Evolutionary conservation across 2,888 invertebrate genomes (phyloP), one percentile per base, ranked within the genome.

Genomic region (Pollenia amentaria): DNA sequence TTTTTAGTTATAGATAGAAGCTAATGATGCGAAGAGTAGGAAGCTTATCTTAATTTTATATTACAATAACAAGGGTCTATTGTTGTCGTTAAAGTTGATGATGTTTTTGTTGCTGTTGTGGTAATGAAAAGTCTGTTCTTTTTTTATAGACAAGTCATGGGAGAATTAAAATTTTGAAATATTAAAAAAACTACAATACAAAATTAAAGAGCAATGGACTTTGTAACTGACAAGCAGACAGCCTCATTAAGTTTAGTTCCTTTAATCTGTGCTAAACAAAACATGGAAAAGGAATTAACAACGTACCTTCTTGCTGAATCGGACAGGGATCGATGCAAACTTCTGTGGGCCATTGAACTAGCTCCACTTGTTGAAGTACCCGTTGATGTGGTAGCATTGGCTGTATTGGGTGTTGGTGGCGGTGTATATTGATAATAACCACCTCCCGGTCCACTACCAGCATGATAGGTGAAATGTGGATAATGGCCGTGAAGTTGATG

Each of bases 291-390:
- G 18, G 2, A 18, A n/a, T n/a, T n/a, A 12, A 51, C 7, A 69
- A 89, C 91, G 91, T 90, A 93, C 93, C 93, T 93, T 93, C 93
- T 90, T 65, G 92, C 91, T 55, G 91, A 90, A 90, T 93, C 93
- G 55, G 92, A 91, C 85, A 91, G 90, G 81, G 92, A 92, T 84
- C 93, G 92, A 89, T 91, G 92, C 84, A 92, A 89, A 76, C 75
- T 84, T 88, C 89, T 80, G 64, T 88, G 89, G 0, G 89, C 83
- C 14, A 73, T 72, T 18, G 65, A 73, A 73, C 88, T 55, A 29
- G 85, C 18, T 18, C 84, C 73, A 62, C 85, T 83, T 29, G 87
- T 75, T 53, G 88, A 69, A 46, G 87, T 65, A 21, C 86, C 77
- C 51, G 86, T 65, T 12, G 77, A 80, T 12, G 76, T 84, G 65